Percentiles rank a stretch among this genome's conserved stretches.
Evolutionary conservation across 1,140 invertebrate genomes (phyloP).

Genomic region (Drosophila varians): DNA sequence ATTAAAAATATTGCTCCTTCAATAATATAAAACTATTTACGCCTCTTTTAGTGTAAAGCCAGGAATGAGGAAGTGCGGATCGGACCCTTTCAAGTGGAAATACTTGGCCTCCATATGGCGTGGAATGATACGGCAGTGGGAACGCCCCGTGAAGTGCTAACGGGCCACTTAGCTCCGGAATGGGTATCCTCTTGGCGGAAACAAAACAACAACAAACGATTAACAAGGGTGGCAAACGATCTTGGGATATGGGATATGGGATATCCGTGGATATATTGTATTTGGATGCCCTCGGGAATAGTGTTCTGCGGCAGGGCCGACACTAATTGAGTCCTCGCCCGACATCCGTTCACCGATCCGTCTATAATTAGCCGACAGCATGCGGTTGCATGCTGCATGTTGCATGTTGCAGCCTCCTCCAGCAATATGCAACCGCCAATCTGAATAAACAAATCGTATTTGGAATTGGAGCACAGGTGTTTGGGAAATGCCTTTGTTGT

Average conservation of each 20-base stretch:
- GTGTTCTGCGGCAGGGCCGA: conserved; percentile 9
- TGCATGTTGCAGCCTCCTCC: conserved; percentile 8
- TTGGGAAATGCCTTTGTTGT: conserved; percentile 39
- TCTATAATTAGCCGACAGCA: conserved; percentile 35
- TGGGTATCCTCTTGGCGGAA: conserved; percentile 61
- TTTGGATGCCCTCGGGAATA: not conserved
- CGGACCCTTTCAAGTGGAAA: conserved; percentile 32
- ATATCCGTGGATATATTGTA: not conserved
- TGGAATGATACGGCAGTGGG: conserved; percentile 30
- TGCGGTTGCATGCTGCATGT: conserved; percentile 6
- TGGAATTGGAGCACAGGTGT: conserved; percentile 72
- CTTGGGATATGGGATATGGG: conserved; percentile 11
- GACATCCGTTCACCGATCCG: conserved; percentile 22
- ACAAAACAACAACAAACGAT: conserved; percentile 78
- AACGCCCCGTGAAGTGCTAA: conserved; percentile 57
- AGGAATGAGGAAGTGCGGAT: conserved; percentile 21
- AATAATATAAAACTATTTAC: not conserved
- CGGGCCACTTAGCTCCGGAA: conserved; percentile 60
- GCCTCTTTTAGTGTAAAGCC: not conserved
- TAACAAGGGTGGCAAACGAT: conserved; percentile 59
- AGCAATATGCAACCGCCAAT: conserved; percentile 27
- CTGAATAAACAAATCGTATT: conserved; percentile 55
- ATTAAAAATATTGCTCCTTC: not conserved
- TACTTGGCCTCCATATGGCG: conserved; percentile 57
- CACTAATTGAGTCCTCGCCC: conserved; percentile 59